Percentiles rank a stretch among this genome's conserved stretches.
Evolutionary conservation across 2,113 vertebrate genomes (phyloP).

Genomic region (Eira barbara): DNA sequence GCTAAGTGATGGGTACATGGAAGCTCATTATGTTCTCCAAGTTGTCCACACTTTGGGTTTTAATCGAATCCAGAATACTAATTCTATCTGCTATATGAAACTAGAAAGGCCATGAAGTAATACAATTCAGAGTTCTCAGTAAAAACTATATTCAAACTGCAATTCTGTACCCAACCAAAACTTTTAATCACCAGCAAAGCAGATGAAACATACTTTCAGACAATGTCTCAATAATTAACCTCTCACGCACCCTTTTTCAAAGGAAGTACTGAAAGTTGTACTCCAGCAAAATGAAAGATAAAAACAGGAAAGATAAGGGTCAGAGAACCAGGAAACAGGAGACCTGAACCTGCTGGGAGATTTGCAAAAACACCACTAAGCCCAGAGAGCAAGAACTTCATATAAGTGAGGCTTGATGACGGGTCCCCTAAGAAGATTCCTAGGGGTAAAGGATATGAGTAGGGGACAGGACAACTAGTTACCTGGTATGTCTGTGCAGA

Average conservation of each 20-base stretch:
- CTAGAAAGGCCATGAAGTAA: neutral
- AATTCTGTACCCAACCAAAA: neutral
- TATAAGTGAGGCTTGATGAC: neutral
- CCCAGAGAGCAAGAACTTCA: neutral
- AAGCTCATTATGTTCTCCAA: neutral
- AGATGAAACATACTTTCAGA: neutral
- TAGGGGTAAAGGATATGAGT: too few species aligned
- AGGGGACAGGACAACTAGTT: neutral
- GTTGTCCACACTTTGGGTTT: neutral
- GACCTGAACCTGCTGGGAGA: neutral
- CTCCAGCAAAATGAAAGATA: neutral
- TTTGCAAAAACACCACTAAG: neutral
- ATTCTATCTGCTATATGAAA: neutral
- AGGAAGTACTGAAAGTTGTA: neutral
- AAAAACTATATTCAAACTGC: neutral
- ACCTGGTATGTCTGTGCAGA: neutral
- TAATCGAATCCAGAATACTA: neutral
- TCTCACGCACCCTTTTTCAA: neutral
- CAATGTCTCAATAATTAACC: slow-evolving; percentile 5
- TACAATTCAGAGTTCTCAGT: neutral
- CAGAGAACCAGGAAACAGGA: neutral
- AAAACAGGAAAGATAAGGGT: neutral
- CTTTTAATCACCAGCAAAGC: neutral
- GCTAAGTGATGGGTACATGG: neutral
- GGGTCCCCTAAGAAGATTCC: neutral